phyloP scores from a whole-genome alignment of 2,113 vertebrate genomes.

The Xerus inauris region DNA sequence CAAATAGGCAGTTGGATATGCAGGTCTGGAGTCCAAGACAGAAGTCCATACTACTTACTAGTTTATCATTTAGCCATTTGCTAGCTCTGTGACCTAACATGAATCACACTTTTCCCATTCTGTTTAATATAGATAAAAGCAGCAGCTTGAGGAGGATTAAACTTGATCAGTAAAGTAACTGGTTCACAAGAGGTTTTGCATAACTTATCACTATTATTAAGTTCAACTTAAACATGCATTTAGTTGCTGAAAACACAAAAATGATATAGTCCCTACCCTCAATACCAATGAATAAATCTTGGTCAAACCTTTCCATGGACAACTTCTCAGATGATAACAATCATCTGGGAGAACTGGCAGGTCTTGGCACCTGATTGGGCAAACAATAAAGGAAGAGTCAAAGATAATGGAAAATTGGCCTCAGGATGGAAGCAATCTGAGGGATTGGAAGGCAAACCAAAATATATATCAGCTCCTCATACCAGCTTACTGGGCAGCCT shows the following conservation, averaged over 20 bases:
- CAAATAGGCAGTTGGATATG: background rate
- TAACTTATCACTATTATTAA: slow-evolving; percentile 26
- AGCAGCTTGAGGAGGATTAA: slow-evolving; percentile 12
- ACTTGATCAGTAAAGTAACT: slow-evolving; percentile 13
- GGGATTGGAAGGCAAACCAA: background rate
- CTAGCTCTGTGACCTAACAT: background rate
- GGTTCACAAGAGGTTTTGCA: background rate
- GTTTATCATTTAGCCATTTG: slow-evolving; percentile 29
- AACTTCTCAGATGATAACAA: background rate
- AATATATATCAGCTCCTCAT: background rate
- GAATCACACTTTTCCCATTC: background rate
- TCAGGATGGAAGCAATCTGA: background rate
- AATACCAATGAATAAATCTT: background rate
- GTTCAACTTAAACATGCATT: background rate
- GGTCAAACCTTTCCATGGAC: background rate
- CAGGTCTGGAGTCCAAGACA: background rate
- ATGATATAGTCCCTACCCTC: background rate
- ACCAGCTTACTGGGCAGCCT: background rate
- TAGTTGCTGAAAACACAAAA: slow-evolving; percentile 29
- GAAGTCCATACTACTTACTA: background rate
- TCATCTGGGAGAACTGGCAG: background rate
- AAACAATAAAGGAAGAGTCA: background rate
- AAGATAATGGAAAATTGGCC: background rate
- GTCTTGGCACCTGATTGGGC: background rate
- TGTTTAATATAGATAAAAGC: slow-evolving; percentile 20